A percentile compares a stretch with the other conserved stretches of the same genome.
Conservation (phyloP, 2,888 invertebrate species). For the Coenonympha glycerion region DNA sequence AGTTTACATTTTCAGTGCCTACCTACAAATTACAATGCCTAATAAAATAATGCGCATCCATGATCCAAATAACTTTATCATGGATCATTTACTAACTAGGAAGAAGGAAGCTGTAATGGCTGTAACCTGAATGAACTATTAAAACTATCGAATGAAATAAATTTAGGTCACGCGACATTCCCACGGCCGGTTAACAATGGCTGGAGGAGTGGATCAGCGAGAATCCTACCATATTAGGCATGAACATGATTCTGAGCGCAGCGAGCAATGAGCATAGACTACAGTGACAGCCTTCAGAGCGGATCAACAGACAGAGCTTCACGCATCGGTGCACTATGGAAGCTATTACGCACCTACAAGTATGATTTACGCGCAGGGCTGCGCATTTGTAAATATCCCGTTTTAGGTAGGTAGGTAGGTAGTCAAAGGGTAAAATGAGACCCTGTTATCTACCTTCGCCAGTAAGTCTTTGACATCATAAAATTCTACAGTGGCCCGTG, state of each 20-base stretch:
- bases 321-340: slow-evolving; percentile 37
- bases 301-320: slow-evolving; percentile 46
- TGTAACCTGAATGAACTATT: slow-evolving; percentile 5
- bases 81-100: slow-evolving; percentile 8
- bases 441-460: no score
- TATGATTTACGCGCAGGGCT: slow-evolving; percentile 25
- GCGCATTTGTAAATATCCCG: slow-evolving; percentile 1
- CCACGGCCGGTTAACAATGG: slow-evolving; percentile 49
- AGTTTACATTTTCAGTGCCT: no score
- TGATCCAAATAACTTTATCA: not conserved
- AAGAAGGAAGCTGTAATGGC: not conserved
- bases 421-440: no score
- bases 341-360: slow-evolving; percentile 25
- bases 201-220: slow-evolving; percentile 19
- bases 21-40: no score
- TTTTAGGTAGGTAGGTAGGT: no score
- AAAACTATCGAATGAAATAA: slow-evolving; percentile 35
- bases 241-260: slow-evolving; percentile 58
- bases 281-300: slow-evolving; percentile 45
- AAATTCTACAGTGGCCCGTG: no score
- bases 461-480: no score
- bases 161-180: slow-evolving; percentile 51
- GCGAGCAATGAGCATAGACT: no score
- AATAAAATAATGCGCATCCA: no score
- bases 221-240: slow-evolving; percentile 58